phyloP scores from a whole-genome alignment of 2,113 vertebrate species.

The Ondatra zibethicus region DNA sequence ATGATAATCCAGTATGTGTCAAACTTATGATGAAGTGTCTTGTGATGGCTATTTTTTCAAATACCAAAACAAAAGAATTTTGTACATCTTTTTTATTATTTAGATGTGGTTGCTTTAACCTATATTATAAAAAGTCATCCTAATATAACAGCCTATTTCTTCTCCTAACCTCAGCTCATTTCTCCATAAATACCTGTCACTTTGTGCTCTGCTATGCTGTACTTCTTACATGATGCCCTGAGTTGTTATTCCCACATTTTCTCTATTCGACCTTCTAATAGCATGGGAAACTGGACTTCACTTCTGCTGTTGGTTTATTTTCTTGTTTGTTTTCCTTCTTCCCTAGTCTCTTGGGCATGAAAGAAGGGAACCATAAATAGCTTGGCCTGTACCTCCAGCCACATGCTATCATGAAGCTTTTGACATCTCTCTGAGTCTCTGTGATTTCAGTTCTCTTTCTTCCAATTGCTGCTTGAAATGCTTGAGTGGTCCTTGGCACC shows the following conservation, averaged over 20 bases:
- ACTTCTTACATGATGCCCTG: neutral
- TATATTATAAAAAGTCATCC: neutral
- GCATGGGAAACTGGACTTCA: neutral
- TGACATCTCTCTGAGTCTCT: neutral
- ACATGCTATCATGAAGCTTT: neutral
- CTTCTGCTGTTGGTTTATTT: neutral
- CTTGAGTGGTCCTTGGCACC: neutral
- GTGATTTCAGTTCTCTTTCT: neutral
- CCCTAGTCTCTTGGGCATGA: neutral
- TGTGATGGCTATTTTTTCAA: neutral
- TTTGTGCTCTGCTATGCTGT: neutral
- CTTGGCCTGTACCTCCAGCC: neutral
- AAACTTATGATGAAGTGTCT: neutral
- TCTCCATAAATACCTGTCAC: neutral
- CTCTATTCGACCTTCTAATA: neutral
- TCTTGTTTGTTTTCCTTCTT: neutral
- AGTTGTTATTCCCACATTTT: neutral
- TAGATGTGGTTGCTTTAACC: neutral
- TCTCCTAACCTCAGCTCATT: neutral
- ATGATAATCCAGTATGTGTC: neutral
- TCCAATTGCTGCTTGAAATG: neutral
- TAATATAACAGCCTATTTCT: neutral
- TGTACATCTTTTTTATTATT: constrained; percentile 2
- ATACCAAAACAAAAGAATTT: neutral
- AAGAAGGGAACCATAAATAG: neutral